Conservation (phyloP, 2,797 vertebrate species). For the Dendrocincla fuliginosa region DNA sequence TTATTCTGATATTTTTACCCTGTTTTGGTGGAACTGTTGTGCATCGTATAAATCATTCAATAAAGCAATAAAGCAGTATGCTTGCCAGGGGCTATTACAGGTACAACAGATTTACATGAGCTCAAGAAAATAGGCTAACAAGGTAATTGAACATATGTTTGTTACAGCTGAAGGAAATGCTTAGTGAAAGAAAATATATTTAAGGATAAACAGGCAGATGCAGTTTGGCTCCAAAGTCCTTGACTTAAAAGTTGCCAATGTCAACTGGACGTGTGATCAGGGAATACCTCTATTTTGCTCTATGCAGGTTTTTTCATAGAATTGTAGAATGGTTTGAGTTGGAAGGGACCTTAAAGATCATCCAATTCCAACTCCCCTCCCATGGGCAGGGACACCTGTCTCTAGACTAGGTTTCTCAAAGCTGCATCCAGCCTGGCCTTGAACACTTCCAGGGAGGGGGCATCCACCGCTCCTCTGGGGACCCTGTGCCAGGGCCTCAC, state of each 20-base stretch:
- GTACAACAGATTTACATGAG: not conserved
- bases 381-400: not conserved
- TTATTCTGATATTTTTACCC: not conserved
- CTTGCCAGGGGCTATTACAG: not conserved
- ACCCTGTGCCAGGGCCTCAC: rapidly evolving
- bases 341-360: not conserved
- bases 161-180: not conserved
- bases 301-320: not conserved
- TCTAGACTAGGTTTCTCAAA: rapidly evolving
- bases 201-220: not conserved
- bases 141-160: not conserved
- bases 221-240: not conserved
- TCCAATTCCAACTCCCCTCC: rapidly evolving
- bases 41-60: not conserved
- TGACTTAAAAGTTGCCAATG: not conserved
- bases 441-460: not conserved
- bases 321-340: not conserved
- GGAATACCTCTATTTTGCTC: not conserved
- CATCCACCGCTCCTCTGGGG: rapidly evolving
- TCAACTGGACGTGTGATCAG: not conserved
- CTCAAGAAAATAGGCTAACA: not conserved
- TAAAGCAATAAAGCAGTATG: not conserved
- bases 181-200: not conserved
- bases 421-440: not conserved
- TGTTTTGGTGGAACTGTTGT: not conserved